Evolutionary conservation across 2,888 invertebrate species (phyloP).

Genomic region (Rhodophaea formosa): DNA sequence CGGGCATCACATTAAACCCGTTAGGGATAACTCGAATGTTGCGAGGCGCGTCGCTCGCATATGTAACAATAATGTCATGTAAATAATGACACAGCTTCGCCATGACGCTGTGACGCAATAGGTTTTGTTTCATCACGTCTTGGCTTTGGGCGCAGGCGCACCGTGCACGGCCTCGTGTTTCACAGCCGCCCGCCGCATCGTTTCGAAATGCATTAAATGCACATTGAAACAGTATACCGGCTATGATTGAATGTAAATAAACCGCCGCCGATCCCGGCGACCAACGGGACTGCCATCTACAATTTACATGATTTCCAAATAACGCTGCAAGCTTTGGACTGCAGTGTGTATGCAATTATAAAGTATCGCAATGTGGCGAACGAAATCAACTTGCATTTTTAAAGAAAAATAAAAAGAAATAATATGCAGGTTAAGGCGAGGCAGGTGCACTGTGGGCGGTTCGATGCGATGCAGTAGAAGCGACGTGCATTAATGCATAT

Average conservation of each 20-base stretch:
- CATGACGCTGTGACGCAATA: constrained; percentile 75
- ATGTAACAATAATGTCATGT: constrained; percentile 69
- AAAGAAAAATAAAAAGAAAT: constrained; percentile 35
- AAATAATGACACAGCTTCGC: constrained; percentile 68
- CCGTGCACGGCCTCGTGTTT: constrained; percentile 73
- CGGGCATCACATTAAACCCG: constrained; percentile 41
- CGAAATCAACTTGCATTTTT: constrained; percentile 36
- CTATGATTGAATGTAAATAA: constrained; percentile 59
- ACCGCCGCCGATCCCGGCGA: constrained; percentile 36
- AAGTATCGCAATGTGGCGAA: constrained; percentile 22
- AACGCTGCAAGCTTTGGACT: constrained; percentile 2
- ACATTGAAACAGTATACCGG: constrained; percentile 62
- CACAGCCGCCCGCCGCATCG: constrained; percentile 72
- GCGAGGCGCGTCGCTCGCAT: constrained; percentile 36
- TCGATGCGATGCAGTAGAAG: constrained; percentile 43
- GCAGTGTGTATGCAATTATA: constrained; percentile 3
- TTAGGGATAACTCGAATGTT: constrained; percentile 44
- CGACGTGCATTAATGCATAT: constrained; percentile 53
- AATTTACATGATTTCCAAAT: constrained; percentile 24
- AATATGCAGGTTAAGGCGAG: constrained; percentile 48
- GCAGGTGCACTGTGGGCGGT: constrained; percentile 58
- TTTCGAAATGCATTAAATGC: constrained; percentile 80
- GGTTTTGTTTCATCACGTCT: constrained; percentile 74
- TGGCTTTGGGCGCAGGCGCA: constrained; percentile 73
- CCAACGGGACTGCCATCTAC: constrained; percentile 35